Evolutionary conservation across 2,113 vertebrate species (phyloP), one percentile per base, ranked within the genome.

Genomic region (Ascaphus truei): DNA sequence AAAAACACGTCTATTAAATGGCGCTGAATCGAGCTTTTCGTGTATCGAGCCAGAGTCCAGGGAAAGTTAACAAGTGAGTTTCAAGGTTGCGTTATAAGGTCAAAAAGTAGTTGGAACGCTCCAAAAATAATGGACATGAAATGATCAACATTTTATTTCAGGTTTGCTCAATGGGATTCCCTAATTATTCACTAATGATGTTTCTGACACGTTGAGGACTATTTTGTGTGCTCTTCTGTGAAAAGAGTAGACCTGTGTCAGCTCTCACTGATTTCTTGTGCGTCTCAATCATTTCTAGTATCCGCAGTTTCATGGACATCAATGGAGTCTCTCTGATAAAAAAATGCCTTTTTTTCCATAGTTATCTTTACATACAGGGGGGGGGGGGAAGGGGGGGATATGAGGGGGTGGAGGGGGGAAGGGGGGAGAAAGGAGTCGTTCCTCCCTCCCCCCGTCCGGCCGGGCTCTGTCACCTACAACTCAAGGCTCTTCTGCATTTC

Each of bases 121-220:
- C 37, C 10, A 8, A 8, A 31, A 62, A 62, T 27, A 55, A 55
- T n/a, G n/a, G 27, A 20, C 37, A 3, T 1, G 11, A 63, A 63
- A 63, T 37, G 43, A 66, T 56, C 22, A 50, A 55, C 53, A 53
- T 55, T 53, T 18, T 43, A 26, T 50, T 55, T 53, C 43, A n/a
- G 47, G 25, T 45, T 45, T 31, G 50, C 47, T 53, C 51, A n/a
- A n/a, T n/a, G n/a, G n/a, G n/a, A n/a, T n/a, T n/a, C 12, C 15
- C 20, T 66, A 66, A 66, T 66, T 66, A 51, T n/a, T n/a, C n/a
- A 66, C 50, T 63, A 48, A 51, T 66, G 53, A 43, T 22, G 23
- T 22, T 53, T 25, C 50, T 53, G 34, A 33, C 62, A 55, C 37
- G 20, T 22, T 43, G 22, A 55, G 23, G 43, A 34, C 50, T 52